Evolutionary conservation across 2,888 invertebrate species (phyloP).

Genomic region (Glyphotaelius pellucidus): DNA sequence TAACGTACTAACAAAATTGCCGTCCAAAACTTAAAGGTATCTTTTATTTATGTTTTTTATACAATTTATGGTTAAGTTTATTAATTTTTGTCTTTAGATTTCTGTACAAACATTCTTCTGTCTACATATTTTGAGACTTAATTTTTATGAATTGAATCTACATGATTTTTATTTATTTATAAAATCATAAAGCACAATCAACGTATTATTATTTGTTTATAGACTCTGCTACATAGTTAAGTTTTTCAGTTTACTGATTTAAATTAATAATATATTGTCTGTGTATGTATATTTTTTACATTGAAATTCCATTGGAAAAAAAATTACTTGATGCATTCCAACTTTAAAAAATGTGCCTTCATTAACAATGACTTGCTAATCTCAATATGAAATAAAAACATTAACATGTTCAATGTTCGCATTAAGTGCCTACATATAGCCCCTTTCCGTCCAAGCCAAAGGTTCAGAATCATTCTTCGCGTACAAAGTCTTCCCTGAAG

Average conservation of each 20-base stretch:
- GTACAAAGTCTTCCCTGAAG: not conserved
- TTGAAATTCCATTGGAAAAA: no score
- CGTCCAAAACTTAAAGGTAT: conserved; percentile 15
- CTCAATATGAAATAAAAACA: not conserved
- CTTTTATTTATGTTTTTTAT: no score
- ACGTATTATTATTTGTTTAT: not conserved
- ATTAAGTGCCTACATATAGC: not conserved
- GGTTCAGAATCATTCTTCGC: not conserved
- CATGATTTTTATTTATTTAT: not conserved
- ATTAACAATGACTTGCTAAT: not conserved
- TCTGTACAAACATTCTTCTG: not conserved
- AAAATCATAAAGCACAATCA: not conserved
- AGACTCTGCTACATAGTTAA: not conserved
- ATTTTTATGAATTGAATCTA: not conserved
- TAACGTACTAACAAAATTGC: not conserved
- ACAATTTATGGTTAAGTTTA: no score
- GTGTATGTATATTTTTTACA: not conserved
- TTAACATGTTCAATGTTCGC: not conserved
- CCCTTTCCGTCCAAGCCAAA: not conserved
- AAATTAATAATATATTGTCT: not conserved
- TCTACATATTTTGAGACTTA: not conserved
- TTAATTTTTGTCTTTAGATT: not conserved
- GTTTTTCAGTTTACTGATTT: not conserved
- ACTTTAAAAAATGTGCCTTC: not conserved
- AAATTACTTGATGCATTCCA: not conserved